Evolutionary conservation across 2,888 invertebrate genomes (phyloP), one percentile per base, ranked within the genome.

Genomic region (Synergus gifuensis): DNA sequence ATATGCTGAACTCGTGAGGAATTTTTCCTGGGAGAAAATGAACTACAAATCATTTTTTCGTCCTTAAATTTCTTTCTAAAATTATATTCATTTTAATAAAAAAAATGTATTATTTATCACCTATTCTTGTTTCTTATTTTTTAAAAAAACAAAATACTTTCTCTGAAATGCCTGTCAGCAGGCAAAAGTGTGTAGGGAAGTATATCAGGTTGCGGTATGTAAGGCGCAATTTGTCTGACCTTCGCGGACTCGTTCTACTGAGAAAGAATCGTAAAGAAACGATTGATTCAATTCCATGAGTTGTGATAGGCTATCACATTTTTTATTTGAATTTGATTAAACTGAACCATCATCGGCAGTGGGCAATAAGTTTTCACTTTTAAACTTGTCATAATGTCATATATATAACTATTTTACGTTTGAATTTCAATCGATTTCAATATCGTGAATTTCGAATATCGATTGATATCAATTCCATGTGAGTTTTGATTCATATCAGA

Each of bases 111-210:
- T n/a, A 49, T 2, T 14, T n/a, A 12, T 0, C 5, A 54, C 8
- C n/a, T n/a, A 49, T 49, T 16, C 54, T 28, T 28, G 3, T 28
- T 16, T n/a, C n/a, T 4, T 2, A 54, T 54, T n/a, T 54, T 78
- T 28, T 22, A 40, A 78, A 78, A 79, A 77, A 49, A 77, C 49
- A 58, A 76, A 78, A 80, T 78, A 40, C 76, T 60, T 60, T 1
- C 18, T 60, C 5, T 4, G 4, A 12, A 78, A 64, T n/a, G 69
- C 81, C 83, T 79, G 46, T 14, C 5, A 73, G 18, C 40, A 44
- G 22, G 81, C 83, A 81, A 79, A 42, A 0, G 18, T 76, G 78
- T 76, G 22, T 80, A 66, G 76, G 78, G 76, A 40, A 58, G 77
- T 66, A 44, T 3, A 63, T 63, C 1, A 46, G 78, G 58, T 40